phyloP scores from a whole-genome alignment of 2,113 vertebrate genomes.

The Hassar affinis region DNA sequence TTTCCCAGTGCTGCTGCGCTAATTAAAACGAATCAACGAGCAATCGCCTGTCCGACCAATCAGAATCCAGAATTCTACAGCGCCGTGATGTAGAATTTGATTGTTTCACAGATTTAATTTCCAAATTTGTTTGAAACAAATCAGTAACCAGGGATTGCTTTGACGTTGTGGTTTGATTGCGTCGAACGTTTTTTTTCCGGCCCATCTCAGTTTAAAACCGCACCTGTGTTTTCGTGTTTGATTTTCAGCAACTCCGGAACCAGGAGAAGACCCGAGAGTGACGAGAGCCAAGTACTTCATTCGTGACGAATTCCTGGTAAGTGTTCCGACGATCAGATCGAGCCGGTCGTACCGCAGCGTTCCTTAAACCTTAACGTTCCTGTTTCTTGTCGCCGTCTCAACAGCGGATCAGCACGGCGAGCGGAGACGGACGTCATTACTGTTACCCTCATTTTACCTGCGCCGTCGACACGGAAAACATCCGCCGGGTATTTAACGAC shows the following conservation, averaged over 20 bases:
- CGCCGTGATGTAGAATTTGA: neutral
- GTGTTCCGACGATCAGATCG: conserved; percentile 49
- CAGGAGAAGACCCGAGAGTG: conserved; percentile 95
- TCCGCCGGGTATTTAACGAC: conserved; percentile 17
- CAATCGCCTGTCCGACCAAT: neutral
- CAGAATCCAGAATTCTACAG: neutral
- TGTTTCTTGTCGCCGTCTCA: no score
- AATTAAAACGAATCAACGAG: neutral
- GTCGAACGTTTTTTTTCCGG: no score
- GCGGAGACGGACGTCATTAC: conserved; percentile 92
- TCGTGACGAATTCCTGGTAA: conserved; percentile 95
- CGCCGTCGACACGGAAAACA: conserved; percentile 95
- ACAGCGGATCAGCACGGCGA: conserved; percentile 97
- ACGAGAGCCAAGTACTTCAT: conserved; percentile 99
- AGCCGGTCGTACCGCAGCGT: neutral
- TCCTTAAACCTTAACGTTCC: no score
- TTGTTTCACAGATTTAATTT: neutral
- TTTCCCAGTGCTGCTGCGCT: neutral
- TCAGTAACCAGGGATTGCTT: neutral
- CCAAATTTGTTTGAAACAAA: neutral
- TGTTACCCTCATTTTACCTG: conserved; percentile 99
- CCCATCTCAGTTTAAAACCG: no score
- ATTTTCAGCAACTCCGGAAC: conserved; percentile 86
- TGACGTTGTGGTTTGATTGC: no score
- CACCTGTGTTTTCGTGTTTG: no score